phyloP scores from a whole-genome alignment of 2,797 vertebrate genomes.

The Rhodeus uyekii region DNA sequence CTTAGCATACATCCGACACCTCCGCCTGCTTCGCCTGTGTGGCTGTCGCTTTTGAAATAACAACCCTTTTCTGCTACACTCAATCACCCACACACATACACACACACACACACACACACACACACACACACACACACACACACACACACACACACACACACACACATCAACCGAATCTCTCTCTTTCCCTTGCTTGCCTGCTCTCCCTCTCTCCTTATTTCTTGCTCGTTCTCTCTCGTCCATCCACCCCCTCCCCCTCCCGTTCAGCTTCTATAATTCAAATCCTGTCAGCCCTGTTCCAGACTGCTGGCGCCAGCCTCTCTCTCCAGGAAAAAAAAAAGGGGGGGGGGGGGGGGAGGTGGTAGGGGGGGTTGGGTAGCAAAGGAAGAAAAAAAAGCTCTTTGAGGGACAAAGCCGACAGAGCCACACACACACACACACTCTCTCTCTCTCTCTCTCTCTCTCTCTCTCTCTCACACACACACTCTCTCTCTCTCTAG shows the following conservation, averaged over 20 bases:
- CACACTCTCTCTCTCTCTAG: accelerated
- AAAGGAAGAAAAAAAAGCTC: slow-evolving; percentile 64
- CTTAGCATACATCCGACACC: slow-evolving; percentile 50
- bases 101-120: slow-evolving; percentile 53
- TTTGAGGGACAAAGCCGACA: slow-evolving; percentile 77
- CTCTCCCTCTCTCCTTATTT: slow-evolving; percentile 47
- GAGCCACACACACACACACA: slow-evolving; percentile 56
- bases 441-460: background rate
- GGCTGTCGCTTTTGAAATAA: slow-evolving; percentile 69
- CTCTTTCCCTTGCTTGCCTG: slow-evolving; percentile 36
- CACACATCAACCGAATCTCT: slow-evolving; percentile 56
- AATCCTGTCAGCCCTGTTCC: slow-evolving; percentile 84
- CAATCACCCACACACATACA: slow-evolving; percentile 58
- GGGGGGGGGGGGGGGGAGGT: slow-evolving; percentile 39
- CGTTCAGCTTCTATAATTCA: slow-evolving; percentile 83
- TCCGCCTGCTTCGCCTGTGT: slow-evolving; percentile 60
- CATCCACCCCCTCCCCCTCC: slow-evolving; percentile 62
- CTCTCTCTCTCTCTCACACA: no score
- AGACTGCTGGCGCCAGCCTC: slow-evolving; percentile 82
- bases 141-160: slow-evolving; percentile 54
- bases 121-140: slow-evolving; percentile 61
- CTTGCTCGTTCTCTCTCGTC: slow-evolving; percentile 44
- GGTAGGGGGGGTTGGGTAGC: background rate
- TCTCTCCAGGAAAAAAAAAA: slow-evolving; percentile 66
- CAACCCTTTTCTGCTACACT: slow-evolving; percentile 67